phyloP scores from a whole-genome alignment of 1,140 invertebrate species.

The Sycophila sp. region DNA sequence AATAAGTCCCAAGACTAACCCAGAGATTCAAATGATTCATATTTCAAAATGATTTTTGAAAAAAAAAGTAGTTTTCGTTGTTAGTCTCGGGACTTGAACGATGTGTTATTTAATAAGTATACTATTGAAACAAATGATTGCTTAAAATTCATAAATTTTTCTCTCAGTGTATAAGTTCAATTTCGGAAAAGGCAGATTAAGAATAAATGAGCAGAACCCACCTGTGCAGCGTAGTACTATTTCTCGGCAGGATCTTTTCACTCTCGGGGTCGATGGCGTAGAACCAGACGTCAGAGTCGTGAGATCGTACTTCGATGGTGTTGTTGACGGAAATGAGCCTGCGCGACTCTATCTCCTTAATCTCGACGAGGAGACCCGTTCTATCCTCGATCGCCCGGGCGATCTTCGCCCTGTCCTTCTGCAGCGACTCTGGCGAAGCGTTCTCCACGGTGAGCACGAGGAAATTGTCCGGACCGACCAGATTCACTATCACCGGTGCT shows the following conservation, averaged over 20 bases:
- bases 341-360: slow-evolving; percentile 79
- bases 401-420: slow-evolving; percentile 73
- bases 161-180: no score
- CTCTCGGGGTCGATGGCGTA: slow-evolving; percentile 84
- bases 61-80: no score
- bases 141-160: no score
- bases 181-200: no score
- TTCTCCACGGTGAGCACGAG: slow-evolving; percentile 81
- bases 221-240: slow-evolving; percentile 77
- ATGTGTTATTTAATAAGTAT: neutral
- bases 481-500: slow-evolving; percentile 76
- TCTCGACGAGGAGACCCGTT: slow-evolving; percentile 78
- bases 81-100: no score
- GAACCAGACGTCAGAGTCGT: slow-evolving; percentile 88
- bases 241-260: slow-evolving; percentile 78
- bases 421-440: slow-evolving; percentile 76
- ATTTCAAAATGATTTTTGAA: no score
- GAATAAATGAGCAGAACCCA: slow-evolving; percentile 53
- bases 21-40: no score
- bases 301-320: slow-evolving; percentile 76
- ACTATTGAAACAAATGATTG: neutral
- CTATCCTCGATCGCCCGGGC: slow-evolving; percentile 78
- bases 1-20: no score
- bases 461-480: slow-evolving; percentile 76
- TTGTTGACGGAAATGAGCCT: slow-evolving; percentile 77